These are phyloP conservation scores for Lycaena phlaeas DNA, from an alignment of 2,888 invertebrate genomes.

Conservation along the genomic window DNA sequence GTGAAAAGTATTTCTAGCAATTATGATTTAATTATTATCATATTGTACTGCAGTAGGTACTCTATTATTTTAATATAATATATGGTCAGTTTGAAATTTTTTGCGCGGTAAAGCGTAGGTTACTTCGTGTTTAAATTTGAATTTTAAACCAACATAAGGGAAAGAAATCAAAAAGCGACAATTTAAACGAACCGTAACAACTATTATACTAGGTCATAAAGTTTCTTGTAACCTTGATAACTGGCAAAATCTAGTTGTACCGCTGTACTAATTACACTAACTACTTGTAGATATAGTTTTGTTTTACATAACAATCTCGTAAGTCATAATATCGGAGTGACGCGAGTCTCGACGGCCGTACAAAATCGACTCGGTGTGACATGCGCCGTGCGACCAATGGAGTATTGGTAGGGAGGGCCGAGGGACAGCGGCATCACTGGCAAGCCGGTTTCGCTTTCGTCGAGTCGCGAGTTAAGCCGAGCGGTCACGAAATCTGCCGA, in stretches of 20 bases:
- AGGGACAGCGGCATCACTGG: too few relatives aligned
- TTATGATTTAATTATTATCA: too few relatives aligned
- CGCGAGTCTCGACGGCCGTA: background rate
- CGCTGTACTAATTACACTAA: constrained; percentile 1
- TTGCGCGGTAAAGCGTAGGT: too few relatives aligned
- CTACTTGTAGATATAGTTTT: background rate
- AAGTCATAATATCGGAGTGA: too few relatives aligned
- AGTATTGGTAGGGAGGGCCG: too few relatives aligned
- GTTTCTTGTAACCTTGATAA: constrained; percentile 4
- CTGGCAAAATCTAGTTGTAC: background rate
- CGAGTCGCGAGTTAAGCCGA: constrained; percentile 18
- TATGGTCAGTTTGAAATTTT: too few relatives aligned
- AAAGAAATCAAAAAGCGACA: too few relatives aligned
- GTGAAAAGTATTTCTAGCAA: too few relatives aligned
- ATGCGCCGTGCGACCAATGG: constrained; percentile 34
- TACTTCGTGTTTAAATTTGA: too few relatives aligned
- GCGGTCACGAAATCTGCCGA: constrained; percentile 51
- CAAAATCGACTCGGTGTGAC: constrained; percentile 25
- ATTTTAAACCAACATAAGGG: too few relatives aligned
- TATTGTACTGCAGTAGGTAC: too few relatives aligned
- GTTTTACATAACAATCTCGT: background rate
- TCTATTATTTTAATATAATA: too few relatives aligned
- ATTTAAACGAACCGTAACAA: background rate
- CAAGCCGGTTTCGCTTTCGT: constrained; percentile 19
- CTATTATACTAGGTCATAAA: background rate